These are phyloP conservation scores for Microctonus brassicae DNA, from an alignment of 2,888 invertebrate species.

Conservation along the genomic window DNA sequence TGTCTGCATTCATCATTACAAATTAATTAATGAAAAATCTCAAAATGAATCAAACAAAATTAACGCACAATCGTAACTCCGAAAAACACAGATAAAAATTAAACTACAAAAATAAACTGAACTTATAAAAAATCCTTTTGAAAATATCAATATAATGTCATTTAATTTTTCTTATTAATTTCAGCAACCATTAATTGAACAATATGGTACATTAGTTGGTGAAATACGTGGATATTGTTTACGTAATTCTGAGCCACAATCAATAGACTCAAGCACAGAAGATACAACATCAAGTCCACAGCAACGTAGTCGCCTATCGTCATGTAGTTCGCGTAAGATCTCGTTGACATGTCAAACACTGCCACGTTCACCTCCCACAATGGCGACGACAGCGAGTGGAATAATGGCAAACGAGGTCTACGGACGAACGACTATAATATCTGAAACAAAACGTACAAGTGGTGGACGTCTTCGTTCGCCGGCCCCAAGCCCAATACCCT, in stretches of 20 bases:
- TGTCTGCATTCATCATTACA: too few species aligned
- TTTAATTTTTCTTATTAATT: not conserved
- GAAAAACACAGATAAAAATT: too few species aligned
- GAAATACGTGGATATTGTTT: constrained; percentile 76
- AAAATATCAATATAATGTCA: too few species aligned
- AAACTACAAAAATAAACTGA: not conserved
- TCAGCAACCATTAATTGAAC: constrained; percentile 53
- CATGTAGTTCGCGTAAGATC: constrained; percentile 75
- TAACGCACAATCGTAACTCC: too few species aligned
- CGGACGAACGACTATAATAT: constrained; percentile 55
- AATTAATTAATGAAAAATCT: too few species aligned
- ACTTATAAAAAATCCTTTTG: too few species aligned
- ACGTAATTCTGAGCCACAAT: constrained; percentile 70
- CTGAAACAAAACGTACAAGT: constrained; percentile 66
- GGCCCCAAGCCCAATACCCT: constrained; percentile 76
- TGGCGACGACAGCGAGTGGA: not conserved
- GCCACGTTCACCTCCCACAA: constrained; percentile 56
- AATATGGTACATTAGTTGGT: constrained; percentile 69
- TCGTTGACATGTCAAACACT: constrained; percentile 80
- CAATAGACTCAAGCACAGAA: constrained; percentile 57
- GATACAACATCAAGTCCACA: constrained; percentile 58
- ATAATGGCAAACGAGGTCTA: constrained; percentile 24
- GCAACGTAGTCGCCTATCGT: constrained; percentile 61
- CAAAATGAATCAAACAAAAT: too few species aligned
- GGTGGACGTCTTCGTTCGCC: constrained; percentile 77